These are phyloP conservation scores for Unio pictorum DNA, from an alignment of 2,888 invertebrate genomes.

Conservation along the genomic window DNA sequence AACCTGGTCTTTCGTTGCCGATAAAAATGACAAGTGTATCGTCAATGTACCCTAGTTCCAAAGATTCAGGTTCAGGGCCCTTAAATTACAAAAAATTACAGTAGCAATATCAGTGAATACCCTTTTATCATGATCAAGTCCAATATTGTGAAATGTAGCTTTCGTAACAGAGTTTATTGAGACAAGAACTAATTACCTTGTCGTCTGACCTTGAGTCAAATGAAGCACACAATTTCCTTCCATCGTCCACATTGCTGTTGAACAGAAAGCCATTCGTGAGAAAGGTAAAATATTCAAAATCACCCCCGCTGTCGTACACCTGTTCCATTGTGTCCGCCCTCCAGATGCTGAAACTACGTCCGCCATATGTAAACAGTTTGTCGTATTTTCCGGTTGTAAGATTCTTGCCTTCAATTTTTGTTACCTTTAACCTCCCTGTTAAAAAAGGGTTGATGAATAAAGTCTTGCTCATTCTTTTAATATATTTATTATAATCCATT, in stretches of 20 bases:
- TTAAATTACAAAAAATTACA: constrained; percentile 4
- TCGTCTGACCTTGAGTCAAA: constrained; percentile 44
- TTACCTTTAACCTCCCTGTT: constrained; percentile 41
- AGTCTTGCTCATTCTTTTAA: no score
- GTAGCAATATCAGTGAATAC: neutral
- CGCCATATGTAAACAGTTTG: constrained; percentile 41
- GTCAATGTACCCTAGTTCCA: constrained; percentile 41
- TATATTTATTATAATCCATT: no score
- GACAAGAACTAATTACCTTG: constrained; percentile 27
- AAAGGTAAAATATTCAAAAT: constrained; percentile 23
- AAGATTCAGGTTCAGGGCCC: constrained; percentile 54
- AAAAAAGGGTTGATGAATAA: neutral
- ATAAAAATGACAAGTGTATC: constrained; percentile 44
- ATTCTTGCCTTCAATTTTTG: constrained; percentile 32
- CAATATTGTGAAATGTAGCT: neutral
- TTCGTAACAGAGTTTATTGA: neutral
- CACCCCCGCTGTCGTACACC: constrained; percentile 44
- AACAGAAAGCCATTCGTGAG: constrained; percentile 30
- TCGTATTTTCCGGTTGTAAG: constrained; percentile 30
- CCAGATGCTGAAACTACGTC: constrained; percentile 43
- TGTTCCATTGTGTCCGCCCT: constrained; percentile 30
- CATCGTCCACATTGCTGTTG: constrained; percentile 24
- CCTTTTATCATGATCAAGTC: neutral
- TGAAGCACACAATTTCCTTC: constrained; percentile 3
- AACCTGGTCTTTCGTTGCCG: constrained; percentile 55